Evolutionary conservation across 2,797 vertebrate genomes (phyloP), one percentile per base, ranked within the genome.

Genomic region (Sciurus vulgaris): DNA sequence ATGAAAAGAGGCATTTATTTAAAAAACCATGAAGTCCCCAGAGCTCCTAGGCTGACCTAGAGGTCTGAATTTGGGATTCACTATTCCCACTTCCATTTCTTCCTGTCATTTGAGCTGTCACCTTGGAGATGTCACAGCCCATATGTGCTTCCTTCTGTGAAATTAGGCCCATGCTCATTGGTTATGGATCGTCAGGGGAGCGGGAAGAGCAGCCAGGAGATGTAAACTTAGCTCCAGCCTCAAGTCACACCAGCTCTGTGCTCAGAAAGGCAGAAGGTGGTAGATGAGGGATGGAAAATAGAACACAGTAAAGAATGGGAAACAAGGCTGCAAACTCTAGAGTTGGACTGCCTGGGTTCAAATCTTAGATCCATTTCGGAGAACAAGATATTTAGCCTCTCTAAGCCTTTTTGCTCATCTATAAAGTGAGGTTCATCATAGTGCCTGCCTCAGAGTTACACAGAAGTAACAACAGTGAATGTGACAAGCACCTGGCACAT

Each of bases 111-210:
- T 92, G 82, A 96, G 82, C 86, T 79, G 78, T 93, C 72, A 33
- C 96, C 86, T 96, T 86, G 91, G 65, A 70, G 81, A 86, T 91
- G 78, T 91, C 95, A 86, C 61, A 96, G 84, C 81, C 59, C 78
- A 56, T 59, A 67, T 74, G 86, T 90, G 87, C 92, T 95, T 93
- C 96, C 59, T 93, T 96, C 95, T 96, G 88, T 93, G 88, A 96
- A 95, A 89, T 15, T 65, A 97, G 78, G 59, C 30, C 78, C 28
- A 0, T 14, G 69, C 84, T 85, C 89, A 67, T 73, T 84, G 91
- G 78, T 82, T 94, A 7, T 30, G n/a, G 77, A 56, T 65, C 77
- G 77, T 84, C 76, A 94, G 49, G 81, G 94, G 70, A 93, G 51
- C 92, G 51, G 73, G 72, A 51, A n/a, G 44, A 65, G 38, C 76